Percentiles rank a stretch among this genome's conserved stretches.
phyloP scores from a whole-genome alignment of 1,140 invertebrate species.

The Lordiphosa stackelbergi region DNA sequence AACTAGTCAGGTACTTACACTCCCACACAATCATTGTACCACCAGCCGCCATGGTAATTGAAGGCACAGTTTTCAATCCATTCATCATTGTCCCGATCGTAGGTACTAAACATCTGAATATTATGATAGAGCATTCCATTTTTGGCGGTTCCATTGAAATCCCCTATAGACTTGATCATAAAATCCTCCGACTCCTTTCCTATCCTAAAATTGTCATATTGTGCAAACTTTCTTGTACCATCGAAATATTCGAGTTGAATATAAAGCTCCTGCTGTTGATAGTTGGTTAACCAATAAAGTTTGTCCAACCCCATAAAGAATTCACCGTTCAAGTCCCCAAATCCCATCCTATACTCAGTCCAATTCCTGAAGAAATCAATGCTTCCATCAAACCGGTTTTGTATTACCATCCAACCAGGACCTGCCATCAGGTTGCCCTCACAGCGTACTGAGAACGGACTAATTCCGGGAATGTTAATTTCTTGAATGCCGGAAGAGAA shows the following conservation, averaged over 20 bases:
- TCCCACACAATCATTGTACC: conserved; percentile 2
- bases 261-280: conserved; percentile 18
- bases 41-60: conserved; percentile 22
- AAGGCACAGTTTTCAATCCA: conserved; percentile 16
- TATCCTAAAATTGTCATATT: conserved; percentile 30
- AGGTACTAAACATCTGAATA: conserved; percentile 19
- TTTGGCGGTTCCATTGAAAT: conserved; percentile 22
- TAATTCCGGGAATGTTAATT: conserved; percentile 10
- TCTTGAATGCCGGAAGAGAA: neutral
- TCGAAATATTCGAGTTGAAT: conserved; percentile 15
- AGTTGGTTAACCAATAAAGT: conserved; percentile 64
- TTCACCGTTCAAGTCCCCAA: conserved; percentile 80
- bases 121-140: conserved; percentile 23
- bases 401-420: conserved; percentile 79
- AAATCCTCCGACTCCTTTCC: conserved; percentile 19
- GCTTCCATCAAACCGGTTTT: conserved; percentile 80
- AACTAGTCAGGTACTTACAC: conserved; percentile 10
- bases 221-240: conserved; percentile 14
- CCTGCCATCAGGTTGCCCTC: conserved; percentile 63
- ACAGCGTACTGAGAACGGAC: conserved; percentile 49
- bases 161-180: conserved; percentile 13
- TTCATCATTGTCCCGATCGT: conserved; percentile 30
- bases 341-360: conserved; percentile 81
- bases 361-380: conserved; percentile 81
- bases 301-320: conserved; percentile 82